Conservation (phyloP, 2,797 vertebrate genomes). For the Lophotriccus pileatus region DNA sequence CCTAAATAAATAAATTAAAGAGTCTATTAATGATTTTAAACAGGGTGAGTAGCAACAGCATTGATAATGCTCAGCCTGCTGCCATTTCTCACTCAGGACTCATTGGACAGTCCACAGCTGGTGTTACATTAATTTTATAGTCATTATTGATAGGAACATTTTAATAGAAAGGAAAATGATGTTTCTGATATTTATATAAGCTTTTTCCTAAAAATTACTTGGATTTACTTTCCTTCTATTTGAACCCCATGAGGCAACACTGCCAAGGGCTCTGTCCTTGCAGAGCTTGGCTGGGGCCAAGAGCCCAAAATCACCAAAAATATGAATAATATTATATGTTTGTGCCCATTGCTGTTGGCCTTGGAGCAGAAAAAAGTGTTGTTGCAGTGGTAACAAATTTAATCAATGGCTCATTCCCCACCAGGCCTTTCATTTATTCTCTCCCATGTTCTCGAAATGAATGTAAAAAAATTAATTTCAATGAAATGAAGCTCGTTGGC, state of each 20-base stretch:
- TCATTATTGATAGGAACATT: not conserved
- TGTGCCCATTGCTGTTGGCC: not conserved
- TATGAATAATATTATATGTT: accelerated
- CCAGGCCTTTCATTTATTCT: not conserved
- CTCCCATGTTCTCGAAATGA: not conserved
- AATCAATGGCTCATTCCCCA: not conserved
- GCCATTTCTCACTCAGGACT: not conserved
- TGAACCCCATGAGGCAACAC: not conserved
- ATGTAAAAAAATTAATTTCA: not conserved
- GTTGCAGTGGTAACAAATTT: not conserved
- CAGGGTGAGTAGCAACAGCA: not conserved
- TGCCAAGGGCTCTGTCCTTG: not conserved
- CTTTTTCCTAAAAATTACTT: not conserved
- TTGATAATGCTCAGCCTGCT: not conserved
- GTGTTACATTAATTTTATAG: not conserved
- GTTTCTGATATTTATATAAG: not conserved
- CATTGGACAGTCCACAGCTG: not conserved
- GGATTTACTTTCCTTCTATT: not conserved
- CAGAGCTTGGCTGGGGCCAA: not conserved
- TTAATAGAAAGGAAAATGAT: not conserved
- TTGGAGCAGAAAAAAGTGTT: not conserved
- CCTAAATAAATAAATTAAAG: not conserved
- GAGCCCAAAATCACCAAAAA: not conserved
- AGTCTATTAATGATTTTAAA: not conserved
- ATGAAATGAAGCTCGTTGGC: not conserved